Conservation (phyloP, 2,888 invertebrate genomes). For the Callyntrura sp. region DNA sequence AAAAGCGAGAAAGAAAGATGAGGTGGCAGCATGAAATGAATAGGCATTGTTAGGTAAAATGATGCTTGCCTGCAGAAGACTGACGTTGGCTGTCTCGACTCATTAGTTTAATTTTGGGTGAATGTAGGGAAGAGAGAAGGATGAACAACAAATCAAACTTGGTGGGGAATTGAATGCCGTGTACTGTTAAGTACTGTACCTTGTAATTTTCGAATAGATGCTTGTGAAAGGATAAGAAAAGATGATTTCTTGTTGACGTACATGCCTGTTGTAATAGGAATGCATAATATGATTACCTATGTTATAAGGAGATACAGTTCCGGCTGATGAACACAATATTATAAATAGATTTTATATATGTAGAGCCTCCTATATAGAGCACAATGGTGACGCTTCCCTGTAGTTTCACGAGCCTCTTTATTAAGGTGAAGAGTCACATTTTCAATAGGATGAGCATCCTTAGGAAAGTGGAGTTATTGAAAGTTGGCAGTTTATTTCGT, state of each 20-base stretch:
- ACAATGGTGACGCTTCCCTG: neutral
- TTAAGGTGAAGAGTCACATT: neutral
- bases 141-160: conserved; percentile 51
- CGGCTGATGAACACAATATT: neutral
- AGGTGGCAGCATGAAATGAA: neutral
- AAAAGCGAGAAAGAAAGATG: neutral
- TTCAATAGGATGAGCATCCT: conserved; percentile 25
- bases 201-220: neutral
- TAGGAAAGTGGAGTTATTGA: conserved; percentile 4
- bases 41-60: conserved; percentile 26
- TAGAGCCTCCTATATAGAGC: neutral
- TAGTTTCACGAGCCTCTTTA: neutral
- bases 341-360: conserved; percentile 7
- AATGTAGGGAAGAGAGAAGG: conserved; percentile 37
- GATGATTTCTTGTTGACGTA: neutral
- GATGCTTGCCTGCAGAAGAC: conserved; percentile 10
- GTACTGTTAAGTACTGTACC: conserved; percentile 4
- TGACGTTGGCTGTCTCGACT: conserved; percentile 49
- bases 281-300: no score
- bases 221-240: neutral
- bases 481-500: conserved; percentile 70
- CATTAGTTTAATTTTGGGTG: conserved; percentile 67
- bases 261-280: neutral
- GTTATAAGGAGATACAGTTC: neutral
- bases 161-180: conserved; percentile 3